Percentiles rank a stretch among this genome's conserved stretches.
These are phyloP conservation scores for Acrocyrtus sp. DNA, from an alignment of 2,888 invertebrate species.

Conservation along the genomic window DNA sequence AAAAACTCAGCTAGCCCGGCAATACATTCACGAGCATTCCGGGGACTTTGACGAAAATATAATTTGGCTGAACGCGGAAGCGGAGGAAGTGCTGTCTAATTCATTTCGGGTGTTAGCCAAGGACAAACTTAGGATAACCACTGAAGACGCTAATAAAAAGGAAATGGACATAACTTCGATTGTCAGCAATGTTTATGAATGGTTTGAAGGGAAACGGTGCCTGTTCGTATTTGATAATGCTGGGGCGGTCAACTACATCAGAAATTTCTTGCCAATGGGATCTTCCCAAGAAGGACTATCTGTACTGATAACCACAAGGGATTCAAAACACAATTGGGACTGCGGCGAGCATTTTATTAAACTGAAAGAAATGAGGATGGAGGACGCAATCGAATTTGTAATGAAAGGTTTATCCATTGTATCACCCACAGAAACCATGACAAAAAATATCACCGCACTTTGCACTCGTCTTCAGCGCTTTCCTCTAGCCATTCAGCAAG, in stretches of 20 bases:
- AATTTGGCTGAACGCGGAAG: constrained; percentile 1
- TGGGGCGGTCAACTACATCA: not conserved
- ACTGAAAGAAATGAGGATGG: not conserved
- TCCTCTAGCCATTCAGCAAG: constrained; percentile 5
- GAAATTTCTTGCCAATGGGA: not conserved
- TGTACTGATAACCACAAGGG: not conserved
- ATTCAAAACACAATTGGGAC: constrained; percentile 1
- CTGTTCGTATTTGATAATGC: constrained; percentile 8
- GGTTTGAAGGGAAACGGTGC: not conserved
- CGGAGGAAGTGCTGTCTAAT: not conserved
- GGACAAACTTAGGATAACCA: not conserved
- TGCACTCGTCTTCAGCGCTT: not conserved
- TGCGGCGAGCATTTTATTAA: not conserved
- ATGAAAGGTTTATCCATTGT: not conserved
- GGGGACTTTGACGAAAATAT: not conserved
- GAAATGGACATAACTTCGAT: not conserved
- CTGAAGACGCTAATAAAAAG: not conserved
- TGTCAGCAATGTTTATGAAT: not conserved
- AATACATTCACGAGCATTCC: not conserved
- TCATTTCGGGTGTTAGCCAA: not conserved
- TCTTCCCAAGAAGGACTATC: not conserved
- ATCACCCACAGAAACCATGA: too few relatives aligned
- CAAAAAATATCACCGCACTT: not conserved
- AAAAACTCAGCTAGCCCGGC: not conserved
- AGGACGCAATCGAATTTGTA: not conserved